Evolutionary conservation across 2,888 invertebrate species (phyloP), one percentile per base, ranked within the genome.

Genomic region (Phania funesta): DNA sequence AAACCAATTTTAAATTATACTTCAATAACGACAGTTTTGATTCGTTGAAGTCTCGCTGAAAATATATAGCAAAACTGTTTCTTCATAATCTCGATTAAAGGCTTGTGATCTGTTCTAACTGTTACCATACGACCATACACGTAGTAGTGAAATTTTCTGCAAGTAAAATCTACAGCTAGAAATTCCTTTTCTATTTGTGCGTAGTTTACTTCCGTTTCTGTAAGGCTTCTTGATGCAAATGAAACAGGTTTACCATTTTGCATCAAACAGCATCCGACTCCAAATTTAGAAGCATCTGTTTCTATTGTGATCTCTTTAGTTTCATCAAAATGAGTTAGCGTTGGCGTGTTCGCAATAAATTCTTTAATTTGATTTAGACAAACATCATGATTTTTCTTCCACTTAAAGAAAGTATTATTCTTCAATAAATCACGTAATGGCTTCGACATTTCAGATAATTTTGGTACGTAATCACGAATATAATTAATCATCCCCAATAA

Each of bases 101-200:
- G 87, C 67, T 88, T 89, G 74, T 88, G 87, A 85, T 88, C 87
- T 58, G 86, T 88, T 62, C 86, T 68, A 11, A 86, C 78, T 16
- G 58, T 83, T 41, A 86, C 62, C 77, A 84, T 35, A 26, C 80
- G 65, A 1, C 87, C 86, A 84, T 86, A 86, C 9, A 87, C 84
- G 83, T 86, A 88, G 35, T 87, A 86, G 83, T 88, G 87, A 84
- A 90, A 90, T 84, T 89, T 89, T 73, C 86, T 84, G 13, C 84
- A 86, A 11, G 87, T 87, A 84, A 86, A 88, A 5, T 86, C 88
- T 85, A 50, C 7, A n/a, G 89, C 88, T 70, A 90, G 82, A 9
- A 89, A 70, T 82, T 90, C 88, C 78, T 90, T 90, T 85, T 90
- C 89, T 13, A 90, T 89, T 85, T 91, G 89, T 3, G 89, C 85